These are phyloP conservation scores for Anas platyrhynchos DNA, from an alignment of 2,113 vertebrate genomes.

Conservation along the genomic window DNA sequence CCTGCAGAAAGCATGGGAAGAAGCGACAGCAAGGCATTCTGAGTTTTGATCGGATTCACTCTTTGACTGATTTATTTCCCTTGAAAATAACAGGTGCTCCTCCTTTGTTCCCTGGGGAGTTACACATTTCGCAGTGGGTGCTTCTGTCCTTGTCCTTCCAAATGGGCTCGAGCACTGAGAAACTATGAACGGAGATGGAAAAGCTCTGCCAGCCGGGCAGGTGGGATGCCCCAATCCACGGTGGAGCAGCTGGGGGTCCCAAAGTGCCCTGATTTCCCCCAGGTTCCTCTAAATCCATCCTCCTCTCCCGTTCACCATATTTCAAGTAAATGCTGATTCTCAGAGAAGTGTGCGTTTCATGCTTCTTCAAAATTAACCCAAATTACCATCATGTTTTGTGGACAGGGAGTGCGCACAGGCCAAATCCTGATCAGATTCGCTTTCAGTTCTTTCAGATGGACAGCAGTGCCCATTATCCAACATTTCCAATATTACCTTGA, in stretches of 20 bases:
- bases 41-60: not conserved
- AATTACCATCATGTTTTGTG: not conserved
- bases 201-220: not conserved
- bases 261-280: not conserved
- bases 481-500: not conserved
- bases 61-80: not conserved
- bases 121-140: not conserved
- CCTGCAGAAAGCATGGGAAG: not conserved
- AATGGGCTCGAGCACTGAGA: not conserved
- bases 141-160: not conserved
- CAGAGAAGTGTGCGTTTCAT: fast-evolving
- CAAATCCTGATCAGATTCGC: not conserved
- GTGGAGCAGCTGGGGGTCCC: not conserved
- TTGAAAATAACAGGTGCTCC: not conserved
- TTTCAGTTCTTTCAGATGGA: not conserved
- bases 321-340: not conserved
- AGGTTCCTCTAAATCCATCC: not conserved
- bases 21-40: not conserved
- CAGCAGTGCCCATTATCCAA: too few species aligned
- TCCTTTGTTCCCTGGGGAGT: not conserved
- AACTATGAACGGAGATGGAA: not conserved
- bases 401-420: not conserved
- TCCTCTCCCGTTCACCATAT: not conserved
- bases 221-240: not conserved
- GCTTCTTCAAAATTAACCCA: not conserved